Conservation (phyloP, 1,140 invertebrate genomes). For the Neoseiulus cucumeris region DNA sequence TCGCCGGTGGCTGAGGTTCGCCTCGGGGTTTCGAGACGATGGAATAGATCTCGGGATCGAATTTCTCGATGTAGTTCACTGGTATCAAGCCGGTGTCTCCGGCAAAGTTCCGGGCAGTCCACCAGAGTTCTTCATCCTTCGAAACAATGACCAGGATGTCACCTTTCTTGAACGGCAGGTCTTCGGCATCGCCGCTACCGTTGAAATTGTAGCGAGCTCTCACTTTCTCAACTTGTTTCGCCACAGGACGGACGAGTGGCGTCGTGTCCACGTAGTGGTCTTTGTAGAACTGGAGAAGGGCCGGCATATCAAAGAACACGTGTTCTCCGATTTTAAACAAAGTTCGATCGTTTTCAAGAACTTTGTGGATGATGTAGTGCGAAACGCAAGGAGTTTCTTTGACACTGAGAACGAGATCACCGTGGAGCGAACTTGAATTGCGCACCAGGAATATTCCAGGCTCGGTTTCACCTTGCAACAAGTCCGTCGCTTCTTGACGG, state of each 20-base stretch:
- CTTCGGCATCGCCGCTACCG: constrained; percentile 72
- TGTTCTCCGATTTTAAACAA: constrained; percentile 84
- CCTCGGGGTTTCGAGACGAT: neutral
- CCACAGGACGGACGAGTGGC: constrained; percentile 63
- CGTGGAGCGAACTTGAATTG: constrained; percentile 28
- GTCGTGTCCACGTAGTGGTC: constrained; percentile 90
- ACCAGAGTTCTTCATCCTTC: constrained; percentile 93
- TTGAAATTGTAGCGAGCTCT: constrained; percentile 81
- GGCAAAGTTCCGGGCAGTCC: constrained; percentile 71
- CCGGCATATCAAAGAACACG: constrained; percentile 72
- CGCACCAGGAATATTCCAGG: constrained; percentile 50
- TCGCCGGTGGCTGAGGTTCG: neutral
- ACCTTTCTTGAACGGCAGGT: constrained; percentile 81
- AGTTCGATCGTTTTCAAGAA: constrained; percentile 40
- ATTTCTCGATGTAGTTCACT: constrained; percentile 61
- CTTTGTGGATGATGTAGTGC: constrained; percentile 95
- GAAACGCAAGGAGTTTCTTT: constrained; percentile 43
- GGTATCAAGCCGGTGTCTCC: constrained; percentile 80
- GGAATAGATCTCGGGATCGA: constrained; percentile 16
- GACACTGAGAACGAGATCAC: constrained; percentile 33
- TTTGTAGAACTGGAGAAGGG: constrained; percentile 76
- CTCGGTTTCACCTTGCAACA: constrained; percentile 73
- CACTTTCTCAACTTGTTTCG: constrained; percentile 55
- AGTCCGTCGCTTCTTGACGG: constrained; percentile 70
- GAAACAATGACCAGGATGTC: constrained; percentile 76